Evolutionary conservation across 2,113 vertebrate species (phyloP), one percentile per base, ranked within the genome.

Genomic region (Odocoileus hemionus): DNA sequence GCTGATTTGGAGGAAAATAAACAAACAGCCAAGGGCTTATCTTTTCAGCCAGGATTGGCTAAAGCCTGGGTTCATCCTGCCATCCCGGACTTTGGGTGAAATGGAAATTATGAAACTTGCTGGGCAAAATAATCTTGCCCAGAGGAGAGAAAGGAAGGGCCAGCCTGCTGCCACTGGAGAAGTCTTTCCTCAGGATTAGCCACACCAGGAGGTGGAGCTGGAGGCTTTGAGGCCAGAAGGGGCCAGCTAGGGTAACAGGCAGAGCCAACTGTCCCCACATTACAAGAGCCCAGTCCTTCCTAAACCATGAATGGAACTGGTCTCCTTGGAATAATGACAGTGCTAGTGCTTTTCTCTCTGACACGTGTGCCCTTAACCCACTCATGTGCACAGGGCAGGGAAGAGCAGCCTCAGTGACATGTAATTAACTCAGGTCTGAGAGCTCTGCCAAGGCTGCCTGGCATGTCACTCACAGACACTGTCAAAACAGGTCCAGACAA

Each of bases 1-100:
- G 58, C 54, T 97, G 45, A n/a, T 78, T 91, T 96, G 50, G 21
- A 93, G 70, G 89, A 92, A 91, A 91, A 54, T 25, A 50, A 94
- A 64, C 5, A 5, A 86, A 45, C 12, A 86, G 70, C 25, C 21
- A 80, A 85, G 55, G 43, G 26, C n/a, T 92, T 76, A 76, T 70
- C 86, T 84, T 39, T 47, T 79, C 79, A 61, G 61, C 79, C 79
- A 47, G 25, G n/a, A 61, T 25, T 76, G 61, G 91, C 67, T 52
- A 23, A 94, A 30, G 55, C 86, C 54, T 91, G 52, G 93, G 61
- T 39, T 90, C 57, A 33, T 79, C 52, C 92, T 91, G 94, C 67
- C 89, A n/a, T 78, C 60, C 36, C 67, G 43, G 43, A 57, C 7
- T 55, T 64, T 25, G 45, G 43, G 39, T 60, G 39, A 82, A 76